Evolutionary conservation across 2,797 vertebrate genomes (phyloP).

Genomic region (Cossypha heuglini): DNA sequence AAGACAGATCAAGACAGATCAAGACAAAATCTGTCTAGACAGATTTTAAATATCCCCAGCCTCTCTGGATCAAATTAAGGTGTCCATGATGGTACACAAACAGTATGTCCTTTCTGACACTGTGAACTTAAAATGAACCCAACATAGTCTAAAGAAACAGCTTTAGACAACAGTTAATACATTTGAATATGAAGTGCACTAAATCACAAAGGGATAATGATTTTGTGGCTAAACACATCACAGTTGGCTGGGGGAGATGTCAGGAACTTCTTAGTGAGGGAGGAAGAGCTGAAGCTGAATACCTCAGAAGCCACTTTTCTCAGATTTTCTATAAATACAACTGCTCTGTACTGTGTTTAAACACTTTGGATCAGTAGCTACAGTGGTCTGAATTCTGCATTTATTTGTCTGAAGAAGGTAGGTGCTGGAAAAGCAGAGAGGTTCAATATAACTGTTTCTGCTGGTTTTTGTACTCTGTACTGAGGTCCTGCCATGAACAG

Average conservation of each 20-base stretch:
- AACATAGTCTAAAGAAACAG: neutral
- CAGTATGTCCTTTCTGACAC: neutral
- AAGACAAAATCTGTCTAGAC: neutral
- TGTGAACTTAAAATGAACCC: neutral
- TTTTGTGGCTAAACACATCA: neutral
- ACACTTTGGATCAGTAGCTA: neutral
- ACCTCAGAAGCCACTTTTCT: neutral
- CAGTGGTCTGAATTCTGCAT: neutral
- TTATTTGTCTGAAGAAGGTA: conserved; percentile 30
- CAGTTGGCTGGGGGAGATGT: neutral
- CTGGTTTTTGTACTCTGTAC: conserved; percentile 11
- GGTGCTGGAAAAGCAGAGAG: neutral
- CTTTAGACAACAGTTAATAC: neutral
- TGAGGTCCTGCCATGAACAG: conserved; percentile 38
- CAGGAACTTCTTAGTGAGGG: neutral
- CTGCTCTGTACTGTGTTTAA: neutral
- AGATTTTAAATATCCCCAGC: neutral
- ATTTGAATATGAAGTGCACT: neutral
- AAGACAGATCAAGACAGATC: too few species aligned
- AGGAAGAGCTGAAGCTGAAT: neutral
- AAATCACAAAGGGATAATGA: neutral
- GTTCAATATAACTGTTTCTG: neutral
- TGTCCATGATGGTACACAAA: neutral
- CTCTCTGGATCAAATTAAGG: neutral
- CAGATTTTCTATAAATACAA: conserved; percentile 22